Base-by-base conservation (phyloP, 1,140 invertebrate species). In the Drosophila biarmipes region DNA sequence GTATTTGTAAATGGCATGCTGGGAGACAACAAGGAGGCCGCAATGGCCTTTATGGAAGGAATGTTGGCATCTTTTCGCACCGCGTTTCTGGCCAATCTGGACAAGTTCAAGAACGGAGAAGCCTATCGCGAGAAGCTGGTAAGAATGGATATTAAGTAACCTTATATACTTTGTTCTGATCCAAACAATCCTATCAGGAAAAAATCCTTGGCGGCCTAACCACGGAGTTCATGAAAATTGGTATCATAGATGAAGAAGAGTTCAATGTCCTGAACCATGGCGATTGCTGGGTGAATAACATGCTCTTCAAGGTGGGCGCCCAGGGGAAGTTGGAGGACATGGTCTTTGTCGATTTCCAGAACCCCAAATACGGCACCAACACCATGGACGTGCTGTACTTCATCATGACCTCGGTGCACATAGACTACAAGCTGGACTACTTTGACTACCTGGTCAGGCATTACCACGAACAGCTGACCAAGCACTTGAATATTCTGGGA, bases 221-320 rank as follows among this genome's bases (percentile, higher is more conserved):
- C 4, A 6, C 31, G 0, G 52, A 69, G 2, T 72, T 78, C 15
- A 7, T 62, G 1, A 14, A 48, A 8, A 6, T 76, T 0, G 46
- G 38, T 8, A 15, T 59, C 1, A 21, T 42, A 0, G 55, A 94
- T 21, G 66, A 90, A 0, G 89, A 92, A 14, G 93, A 93, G 29
- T 95, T 95, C 54, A 93, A 93, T 72, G 94, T 94, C 0, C 87
- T 95, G 2, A 94, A 93, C 69, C 95, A 95, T 57, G 95, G 95
- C 5, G 95, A 95, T 80, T 93, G 92, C 19, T 95, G 95, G 95
- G 89, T 93, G 0, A 95, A 95, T 74, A 96, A 96, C 78, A 93
- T 95, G 77, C 80, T 96, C 37, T 95, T 95, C 58, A 90, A 92
- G 48, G 78, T 91, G 24, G 81, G 71, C 48, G 42, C 74, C 0